These are phyloP conservation scores for Erannis defoliaria DNA, from an alignment of 2,888 invertebrate species.

Conservation along the genomic window DNA sequence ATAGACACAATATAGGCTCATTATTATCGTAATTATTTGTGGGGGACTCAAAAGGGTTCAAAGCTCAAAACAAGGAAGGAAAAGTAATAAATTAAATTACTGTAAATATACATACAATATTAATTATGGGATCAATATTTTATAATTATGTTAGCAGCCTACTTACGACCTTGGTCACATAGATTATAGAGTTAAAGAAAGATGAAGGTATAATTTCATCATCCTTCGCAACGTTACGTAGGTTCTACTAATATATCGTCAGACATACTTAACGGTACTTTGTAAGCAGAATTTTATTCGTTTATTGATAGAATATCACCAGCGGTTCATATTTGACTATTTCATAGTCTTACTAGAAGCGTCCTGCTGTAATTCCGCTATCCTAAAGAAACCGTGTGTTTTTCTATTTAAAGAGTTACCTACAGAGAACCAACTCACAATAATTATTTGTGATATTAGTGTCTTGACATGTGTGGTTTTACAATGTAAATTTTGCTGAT, in stretches of 20 bases:
- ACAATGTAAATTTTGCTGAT: no score
- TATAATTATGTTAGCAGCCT: not conserved
- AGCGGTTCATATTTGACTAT: no score
- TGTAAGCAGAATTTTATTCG: not conserved
- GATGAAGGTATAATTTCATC: slow-evolving; percentile 32
- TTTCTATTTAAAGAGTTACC: no score
- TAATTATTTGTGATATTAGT: no score
- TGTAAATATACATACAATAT: not conserved
- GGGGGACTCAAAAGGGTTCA: not conserved
- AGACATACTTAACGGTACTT: slow-evolving; percentile 13
- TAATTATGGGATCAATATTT: not conserved
- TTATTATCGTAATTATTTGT: slow-evolving; percentile 9
- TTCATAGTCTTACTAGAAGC: no score
- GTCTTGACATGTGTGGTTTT: no score
- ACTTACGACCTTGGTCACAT: slow-evolving; percentile 51
- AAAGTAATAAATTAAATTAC: not conserved
- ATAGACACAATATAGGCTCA: not conserved
- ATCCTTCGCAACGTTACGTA: slow-evolving; percentile 15
- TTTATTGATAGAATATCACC: no score
- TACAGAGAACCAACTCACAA: no score
- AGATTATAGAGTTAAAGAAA: slow-evolving; percentile 38
- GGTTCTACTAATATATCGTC: slow-evolving; percentile 22
- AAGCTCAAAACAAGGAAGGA: slow-evolving; percentile 23
- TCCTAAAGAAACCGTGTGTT: no score
- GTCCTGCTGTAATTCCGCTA: no score